Evolutionary conservation across 30 jellyfish, hydroid and myxozoan genomes (phyloP).

Genomic region (Aurelia aurita complex sp. Pacific): DNA sequence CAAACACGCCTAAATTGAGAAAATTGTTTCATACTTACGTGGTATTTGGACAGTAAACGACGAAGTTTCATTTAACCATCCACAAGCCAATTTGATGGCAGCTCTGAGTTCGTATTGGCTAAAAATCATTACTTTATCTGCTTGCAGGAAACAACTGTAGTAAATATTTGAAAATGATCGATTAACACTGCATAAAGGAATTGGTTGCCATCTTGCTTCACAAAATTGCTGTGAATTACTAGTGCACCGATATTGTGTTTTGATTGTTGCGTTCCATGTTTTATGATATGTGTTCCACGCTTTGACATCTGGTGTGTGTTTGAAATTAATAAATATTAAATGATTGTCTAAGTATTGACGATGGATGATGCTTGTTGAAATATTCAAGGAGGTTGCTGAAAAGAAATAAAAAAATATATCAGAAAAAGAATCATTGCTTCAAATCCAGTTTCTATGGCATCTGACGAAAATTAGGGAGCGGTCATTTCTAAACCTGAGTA

Average conservation of each 20-base stretch:
- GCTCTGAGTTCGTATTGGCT: constrained; percentile 28
- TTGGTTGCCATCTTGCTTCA: constrained; percentile 28
- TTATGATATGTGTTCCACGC: too few species aligned
- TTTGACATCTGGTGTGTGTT: background rate
- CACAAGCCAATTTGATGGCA: background rate
- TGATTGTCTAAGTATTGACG: constrained; percentile 44
- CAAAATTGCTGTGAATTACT: constrained; percentile 1
- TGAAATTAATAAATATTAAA: constrained; percentile 28
- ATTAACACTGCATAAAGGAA: constrained; percentile 22
- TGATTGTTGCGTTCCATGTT: background rate
- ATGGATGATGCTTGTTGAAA: constrained; percentile 22
- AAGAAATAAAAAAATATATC: background rate
- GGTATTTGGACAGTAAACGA: constrained; percentile 1
- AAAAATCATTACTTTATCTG: constrained; percentile 2
- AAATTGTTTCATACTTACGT: too few species aligned
- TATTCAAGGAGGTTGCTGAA: background rate
- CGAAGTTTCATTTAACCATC: constrained; percentile 21
- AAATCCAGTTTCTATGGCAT: too few species aligned
- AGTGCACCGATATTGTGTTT: constrained; percentile 20
- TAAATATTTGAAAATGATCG: background rate
- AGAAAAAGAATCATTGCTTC: too few species aligned
- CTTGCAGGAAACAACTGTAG: constrained; percentile 9
- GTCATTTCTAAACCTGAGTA: background rate
- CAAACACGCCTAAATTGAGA: too few species aligned
- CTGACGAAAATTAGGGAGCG: too few species aligned